These are phyloP conservation scores for Pristionchus fissidentatus DNA, from an alignment of 2,888 invertebrate species.

Conservation along the genomic window DNA sequence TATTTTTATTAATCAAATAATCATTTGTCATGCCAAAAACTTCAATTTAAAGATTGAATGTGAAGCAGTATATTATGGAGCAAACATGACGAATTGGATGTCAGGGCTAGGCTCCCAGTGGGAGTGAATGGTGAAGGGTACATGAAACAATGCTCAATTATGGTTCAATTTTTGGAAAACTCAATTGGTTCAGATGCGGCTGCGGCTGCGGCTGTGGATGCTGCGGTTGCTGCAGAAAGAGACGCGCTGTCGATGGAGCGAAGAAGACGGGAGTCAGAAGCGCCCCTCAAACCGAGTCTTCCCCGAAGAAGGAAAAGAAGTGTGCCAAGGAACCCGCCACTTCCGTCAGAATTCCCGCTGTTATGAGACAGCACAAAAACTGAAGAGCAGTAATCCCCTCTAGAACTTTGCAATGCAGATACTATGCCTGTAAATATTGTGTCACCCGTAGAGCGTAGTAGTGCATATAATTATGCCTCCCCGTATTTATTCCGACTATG, in stretches of 20 bases:
- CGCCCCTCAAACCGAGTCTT: conserved; percentile 3
- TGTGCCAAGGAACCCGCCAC: conserved; percentile 1
- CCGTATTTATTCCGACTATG: conserved; percentile 21
- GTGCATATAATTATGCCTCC: not conserved
- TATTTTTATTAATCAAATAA: not conserved
- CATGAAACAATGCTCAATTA: too few relatives aligned
- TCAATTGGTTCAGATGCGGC: not conserved
- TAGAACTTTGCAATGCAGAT: too few relatives aligned
- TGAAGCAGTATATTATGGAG: too few relatives aligned
- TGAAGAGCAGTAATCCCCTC: too few relatives aligned
- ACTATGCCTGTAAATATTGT: conserved; percentile 22
- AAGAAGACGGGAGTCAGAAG: not conserved
- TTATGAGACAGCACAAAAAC: conserved; percentile 11
- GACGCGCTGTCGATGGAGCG: conserved; percentile 20
- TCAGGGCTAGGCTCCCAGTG: too few relatives aligned
- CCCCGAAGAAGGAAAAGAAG: not conserved
- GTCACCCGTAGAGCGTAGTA: conserved; percentile 5
- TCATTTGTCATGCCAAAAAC: too few relatives aligned
- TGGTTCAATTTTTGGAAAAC: too few relatives aligned
- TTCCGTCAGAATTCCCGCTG: conserved; percentile 14
- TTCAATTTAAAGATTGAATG: too few relatives aligned
- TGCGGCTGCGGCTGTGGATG: conserved; percentile 39
- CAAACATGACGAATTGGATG: too few relatives aligned
- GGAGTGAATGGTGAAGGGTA: too few relatives aligned
- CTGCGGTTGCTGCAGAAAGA: conserved; percentile 32